phyloP scores from a whole-genome alignment of 2,888 invertebrate genomes.

The Onchidella celtica region DNA sequence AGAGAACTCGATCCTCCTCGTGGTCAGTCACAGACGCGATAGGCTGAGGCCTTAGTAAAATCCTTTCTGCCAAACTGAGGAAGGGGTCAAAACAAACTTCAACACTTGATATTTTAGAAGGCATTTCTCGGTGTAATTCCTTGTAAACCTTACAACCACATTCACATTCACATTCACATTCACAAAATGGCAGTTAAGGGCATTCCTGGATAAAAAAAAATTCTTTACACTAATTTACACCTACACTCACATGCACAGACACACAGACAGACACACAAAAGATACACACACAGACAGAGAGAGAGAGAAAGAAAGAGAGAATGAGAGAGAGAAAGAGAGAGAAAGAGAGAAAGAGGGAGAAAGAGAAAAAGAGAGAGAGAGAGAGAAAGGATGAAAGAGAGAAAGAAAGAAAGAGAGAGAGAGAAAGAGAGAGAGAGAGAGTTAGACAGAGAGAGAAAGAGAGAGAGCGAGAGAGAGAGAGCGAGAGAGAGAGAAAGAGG shows the following conservation, averaged over 20 bases:
- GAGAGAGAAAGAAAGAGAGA: neutral
- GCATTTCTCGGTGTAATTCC: too few relatives aligned
- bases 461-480: too few relatives aligned
- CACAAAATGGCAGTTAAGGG: neutral
- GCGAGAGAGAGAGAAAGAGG: too few relatives aligned
- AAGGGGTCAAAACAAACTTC: too few relatives aligned
- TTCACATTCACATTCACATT: neutral
- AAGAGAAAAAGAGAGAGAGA: neutral
- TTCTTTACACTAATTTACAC: neutral
- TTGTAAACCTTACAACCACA: too few relatives aligned
- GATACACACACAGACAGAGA: neutral
- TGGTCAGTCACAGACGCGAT: too few relatives aligned
- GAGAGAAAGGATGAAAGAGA: neutral
- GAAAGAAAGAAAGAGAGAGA: neutral
- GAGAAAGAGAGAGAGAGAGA: neutral
- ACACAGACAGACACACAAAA: neutral
- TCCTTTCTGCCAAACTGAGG: too few relatives aligned
- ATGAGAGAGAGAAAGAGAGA: neutral
- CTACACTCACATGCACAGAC: neutral
- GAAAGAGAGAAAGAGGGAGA: slow-evolving; percentile 7
- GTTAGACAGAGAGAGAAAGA: too few relatives aligned
- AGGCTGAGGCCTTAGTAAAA: too few relatives aligned
- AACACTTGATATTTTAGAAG: too few relatives aligned
- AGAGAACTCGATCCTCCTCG: too few relatives aligned
- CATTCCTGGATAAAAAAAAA: neutral